A percentile compares a stretch with the other conserved stretches of the same genome.
phyloP scores from a whole-genome alignment of 2,113 vertebrate genomes.

The Sinosuthora webbiana region DNA sequence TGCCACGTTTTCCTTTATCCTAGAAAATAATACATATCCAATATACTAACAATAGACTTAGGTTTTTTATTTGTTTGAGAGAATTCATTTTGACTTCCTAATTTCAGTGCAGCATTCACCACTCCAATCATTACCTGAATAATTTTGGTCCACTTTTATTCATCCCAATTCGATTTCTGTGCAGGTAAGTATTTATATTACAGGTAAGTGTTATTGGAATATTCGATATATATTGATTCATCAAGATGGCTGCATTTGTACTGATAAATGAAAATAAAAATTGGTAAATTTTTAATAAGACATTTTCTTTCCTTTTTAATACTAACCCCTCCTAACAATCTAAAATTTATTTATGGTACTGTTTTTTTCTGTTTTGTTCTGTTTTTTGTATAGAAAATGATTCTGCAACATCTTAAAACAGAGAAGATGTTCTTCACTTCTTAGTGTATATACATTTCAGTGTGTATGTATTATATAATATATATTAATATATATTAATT shows the following conservation, averaged over 20 bases:
- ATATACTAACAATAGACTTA: background rate
- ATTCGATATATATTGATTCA: background rate
- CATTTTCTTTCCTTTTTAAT: background rate
- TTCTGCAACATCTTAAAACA: background rate
- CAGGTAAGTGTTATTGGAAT: background rate
- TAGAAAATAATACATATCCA: background rate
- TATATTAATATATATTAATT: background rate
- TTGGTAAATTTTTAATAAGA: background rate
- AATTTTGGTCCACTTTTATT: background rate
- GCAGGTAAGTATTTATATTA: background rate
- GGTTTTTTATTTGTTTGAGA: background rate
- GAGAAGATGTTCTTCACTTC: background rate
- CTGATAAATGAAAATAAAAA: background rate
- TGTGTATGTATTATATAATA: background rate
- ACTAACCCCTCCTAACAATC: background rate
- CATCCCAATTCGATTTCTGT: background rate
- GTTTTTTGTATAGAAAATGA: background rate
- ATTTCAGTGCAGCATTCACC: background rate
- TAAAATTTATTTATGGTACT: background rate
- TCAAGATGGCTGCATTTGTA: background rate
- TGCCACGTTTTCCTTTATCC: background rate
- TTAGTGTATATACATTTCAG: background rate
- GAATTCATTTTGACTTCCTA: background rate
- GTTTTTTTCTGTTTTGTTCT: background rate
- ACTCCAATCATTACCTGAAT: background rate